Conservation (phyloP, 1,140 invertebrate genomes). For the Rhyacophila brunnea region DNA sequence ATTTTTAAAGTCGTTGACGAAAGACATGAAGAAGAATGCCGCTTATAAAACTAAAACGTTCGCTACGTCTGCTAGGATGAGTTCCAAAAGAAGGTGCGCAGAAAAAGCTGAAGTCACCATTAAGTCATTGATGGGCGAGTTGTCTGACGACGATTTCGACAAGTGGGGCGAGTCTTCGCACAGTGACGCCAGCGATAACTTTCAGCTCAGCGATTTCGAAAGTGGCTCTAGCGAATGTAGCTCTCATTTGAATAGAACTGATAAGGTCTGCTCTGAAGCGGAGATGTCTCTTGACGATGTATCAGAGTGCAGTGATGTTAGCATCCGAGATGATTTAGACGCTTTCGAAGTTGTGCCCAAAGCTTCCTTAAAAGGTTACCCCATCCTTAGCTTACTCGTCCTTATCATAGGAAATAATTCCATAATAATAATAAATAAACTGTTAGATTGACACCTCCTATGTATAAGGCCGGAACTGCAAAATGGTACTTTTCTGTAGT, state of each 20-base stretch:
- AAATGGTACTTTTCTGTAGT: no score
- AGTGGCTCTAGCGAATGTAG: slow-evolving; percentile 2
- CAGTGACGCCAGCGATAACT: slow-evolving; percentile 9
- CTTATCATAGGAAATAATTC: no score
- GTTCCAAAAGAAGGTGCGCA: background rate
- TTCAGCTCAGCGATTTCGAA: slow-evolving; percentile 9
- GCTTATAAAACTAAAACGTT: background rate
- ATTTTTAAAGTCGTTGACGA: no score
- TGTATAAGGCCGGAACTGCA: no score
- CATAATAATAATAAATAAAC: no score
- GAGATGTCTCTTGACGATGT: background rate
- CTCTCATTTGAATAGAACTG: background rate
- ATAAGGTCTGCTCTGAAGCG: background rate
- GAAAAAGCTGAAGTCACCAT: background rate
- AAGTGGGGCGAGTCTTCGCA: slow-evolving; percentile 10
- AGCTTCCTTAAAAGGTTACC: no score
- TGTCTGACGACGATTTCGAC: slow-evolving; percentile 1
- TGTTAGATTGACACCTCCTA: no score
- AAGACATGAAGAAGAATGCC: no score
- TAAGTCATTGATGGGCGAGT: background rate
- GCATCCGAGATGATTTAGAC: background rate
- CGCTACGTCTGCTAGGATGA: background rate
- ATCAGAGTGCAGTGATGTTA: background rate
- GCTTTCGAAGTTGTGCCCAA: no score
- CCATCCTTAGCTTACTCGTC: no score